Evolutionary conservation across 2,113 vertebrate genomes (phyloP).

Genomic region (Copsychus sechellarum): DNA sequence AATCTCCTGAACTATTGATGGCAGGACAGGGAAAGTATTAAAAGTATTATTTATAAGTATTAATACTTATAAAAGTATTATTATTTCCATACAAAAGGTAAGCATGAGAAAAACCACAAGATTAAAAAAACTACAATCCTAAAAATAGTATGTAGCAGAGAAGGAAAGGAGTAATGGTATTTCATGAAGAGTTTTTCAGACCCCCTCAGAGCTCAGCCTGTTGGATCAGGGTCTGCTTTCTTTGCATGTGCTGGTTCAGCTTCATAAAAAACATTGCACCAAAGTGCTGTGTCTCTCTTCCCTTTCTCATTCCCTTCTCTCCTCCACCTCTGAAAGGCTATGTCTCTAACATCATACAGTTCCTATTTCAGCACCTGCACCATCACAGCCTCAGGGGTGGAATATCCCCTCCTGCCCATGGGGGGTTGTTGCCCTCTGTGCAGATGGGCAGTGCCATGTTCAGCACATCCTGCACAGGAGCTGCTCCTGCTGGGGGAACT

Average conservation of each 20-base stretch:
- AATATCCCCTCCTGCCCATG: accelerated
- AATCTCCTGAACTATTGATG: neutral
- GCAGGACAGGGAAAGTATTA: neutral
- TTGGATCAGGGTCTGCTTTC: neutral
- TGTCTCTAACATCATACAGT: accelerated
- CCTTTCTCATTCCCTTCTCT: neutral
- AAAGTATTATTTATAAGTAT: neutral
- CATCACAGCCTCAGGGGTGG: accelerated
- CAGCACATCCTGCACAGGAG: neutral
- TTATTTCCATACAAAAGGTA: neutral
- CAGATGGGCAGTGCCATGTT: accelerated
- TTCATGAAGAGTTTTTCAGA: neutral
- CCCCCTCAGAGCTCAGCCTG: neutral
- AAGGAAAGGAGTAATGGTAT: neutral
- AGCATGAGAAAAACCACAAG: neutral
- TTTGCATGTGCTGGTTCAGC: neutral
- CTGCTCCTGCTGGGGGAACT: neutral
- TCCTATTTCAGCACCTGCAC: neutral
- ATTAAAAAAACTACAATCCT: neutral
- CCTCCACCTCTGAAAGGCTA: neutral
- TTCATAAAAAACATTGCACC: neutral
- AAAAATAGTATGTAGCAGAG: neutral
- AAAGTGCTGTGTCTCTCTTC: neutral
- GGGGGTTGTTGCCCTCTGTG: neutral
- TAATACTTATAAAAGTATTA: too few relatives aligned